Percentiles rank a stretch among this genome's conserved stretches.
phyloP scores from a whole-genome alignment of 1,140 invertebrate species.

The Drosophila pectinifera region DNA sequence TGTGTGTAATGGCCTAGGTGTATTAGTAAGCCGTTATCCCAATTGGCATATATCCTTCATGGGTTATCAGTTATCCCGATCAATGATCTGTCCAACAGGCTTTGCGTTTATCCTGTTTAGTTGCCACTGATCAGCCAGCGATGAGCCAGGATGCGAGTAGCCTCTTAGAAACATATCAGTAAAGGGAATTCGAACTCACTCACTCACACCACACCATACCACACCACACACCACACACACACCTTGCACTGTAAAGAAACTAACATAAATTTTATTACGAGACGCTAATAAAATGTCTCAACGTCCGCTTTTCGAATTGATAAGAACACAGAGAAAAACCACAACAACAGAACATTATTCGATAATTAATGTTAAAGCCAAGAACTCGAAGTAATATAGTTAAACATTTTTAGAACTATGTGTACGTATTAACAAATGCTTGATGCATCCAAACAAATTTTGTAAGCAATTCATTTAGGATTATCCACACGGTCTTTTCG shows the following conservation, averaged over 20 bases:
- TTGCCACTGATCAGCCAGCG: conserved; percentile 33
- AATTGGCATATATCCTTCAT: conserved; percentile 14
- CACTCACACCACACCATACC: conserved; percentile 34
- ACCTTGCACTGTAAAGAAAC: conserved; percentile 65
- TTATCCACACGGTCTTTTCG: conserved; percentile 52
- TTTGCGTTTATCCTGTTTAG: conserved; percentile 34
- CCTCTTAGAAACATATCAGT: conserved; percentile 83
- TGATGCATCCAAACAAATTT: conserved; percentile 56
- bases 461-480: conserved; percentile 66
- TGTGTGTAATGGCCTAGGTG: conserved; percentile 14
- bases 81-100: conserved; percentile 38
- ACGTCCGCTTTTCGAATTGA: conserved; percentile 76
- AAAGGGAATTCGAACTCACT: conserved; percentile 65
- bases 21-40: conserved; percentile 2
- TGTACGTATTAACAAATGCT: conserved; percentile 61
- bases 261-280: conserved; percentile 69
- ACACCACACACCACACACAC: conserved; percentile 21
- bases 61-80: conserved; percentile 13
- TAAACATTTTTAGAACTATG: conserved; percentile 51
- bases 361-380: conserved; percentile 44
- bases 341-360: conserved; percentile 32
- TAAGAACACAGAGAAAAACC: conserved; percentile 35
- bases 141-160: conserved; percentile 76
- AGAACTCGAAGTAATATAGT: conserved; percentile 51
- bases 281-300: conserved; percentile 64